These are phyloP conservation scores for Hartigia nigra DNA, from an alignment of 2,888 invertebrate genomes.

Conservation along the genomic window DNA sequence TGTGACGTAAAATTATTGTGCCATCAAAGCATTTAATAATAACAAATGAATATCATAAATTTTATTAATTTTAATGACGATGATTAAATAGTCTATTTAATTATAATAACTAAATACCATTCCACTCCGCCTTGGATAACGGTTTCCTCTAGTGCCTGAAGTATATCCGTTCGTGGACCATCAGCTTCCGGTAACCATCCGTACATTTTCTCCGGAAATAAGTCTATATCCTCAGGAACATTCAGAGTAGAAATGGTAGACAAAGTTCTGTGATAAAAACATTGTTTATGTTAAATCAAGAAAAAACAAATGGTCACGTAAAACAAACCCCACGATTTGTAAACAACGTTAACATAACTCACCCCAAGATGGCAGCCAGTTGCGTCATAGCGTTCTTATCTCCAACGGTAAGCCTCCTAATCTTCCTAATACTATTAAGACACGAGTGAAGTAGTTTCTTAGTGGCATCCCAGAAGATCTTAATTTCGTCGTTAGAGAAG, in stretches of 20 bases:
- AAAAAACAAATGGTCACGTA: not conserved
- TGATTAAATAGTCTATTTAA: not conserved
- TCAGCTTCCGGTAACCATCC: conserved; percentile 70
- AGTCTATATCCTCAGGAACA: conserved; percentile 72
- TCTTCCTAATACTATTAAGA: conserved; percentile 79
- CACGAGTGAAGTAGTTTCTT: conserved; percentile 83
- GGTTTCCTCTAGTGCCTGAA: conserved; percentile 75
- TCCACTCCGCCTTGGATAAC: conserved; percentile 80
- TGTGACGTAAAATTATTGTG: conserved; percentile 8
- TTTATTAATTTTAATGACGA: not conserved
- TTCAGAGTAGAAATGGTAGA: conserved; percentile 74
- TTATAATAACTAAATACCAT: conserved; percentile 68
- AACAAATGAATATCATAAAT: conserved; percentile 7
- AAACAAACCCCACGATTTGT: not conserved
- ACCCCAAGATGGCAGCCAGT: conserved; percentile 76
- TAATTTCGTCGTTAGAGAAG: conserved; percentile 72
- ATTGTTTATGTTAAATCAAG: not conserved
- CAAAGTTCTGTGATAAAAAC: conserved; percentile 70
- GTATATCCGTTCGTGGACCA: conserved; percentile 70
- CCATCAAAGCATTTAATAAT: not conserved
- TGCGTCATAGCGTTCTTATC: conserved; percentile 80
- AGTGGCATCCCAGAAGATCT: conserved; percentile 84
- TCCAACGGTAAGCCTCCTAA: conserved; percentile 78
- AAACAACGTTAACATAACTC: conserved; percentile 20
- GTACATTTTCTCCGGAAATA: conserved; percentile 78